phyloP scores from a whole-genome alignment of 64 coral and sea anemone species.

The Montipora cactus region DNA sequence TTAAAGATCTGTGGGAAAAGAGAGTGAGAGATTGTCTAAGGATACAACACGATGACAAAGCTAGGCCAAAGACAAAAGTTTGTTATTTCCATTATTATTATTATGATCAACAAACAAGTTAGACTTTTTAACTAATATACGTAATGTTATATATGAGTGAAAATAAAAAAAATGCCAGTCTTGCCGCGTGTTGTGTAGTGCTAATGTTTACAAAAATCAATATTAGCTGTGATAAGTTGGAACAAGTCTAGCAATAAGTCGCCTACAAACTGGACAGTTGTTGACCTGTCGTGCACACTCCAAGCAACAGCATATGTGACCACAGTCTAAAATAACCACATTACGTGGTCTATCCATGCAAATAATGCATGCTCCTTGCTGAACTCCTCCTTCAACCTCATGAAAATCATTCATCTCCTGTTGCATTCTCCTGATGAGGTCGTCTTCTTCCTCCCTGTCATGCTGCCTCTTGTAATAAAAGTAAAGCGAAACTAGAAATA shows the following conservation, averaged over 20 bases:
- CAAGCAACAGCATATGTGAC: slow-evolving; percentile 88
- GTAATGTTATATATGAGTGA: too few relatives aligned
- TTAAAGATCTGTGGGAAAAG: too few relatives aligned
- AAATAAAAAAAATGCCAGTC: too few relatives aligned
- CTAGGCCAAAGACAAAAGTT: too few relatives aligned
- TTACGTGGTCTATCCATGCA: slow-evolving; percentile 89
- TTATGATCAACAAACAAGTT: too few relatives aligned
- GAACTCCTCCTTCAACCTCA: slow-evolving; percentile 34
- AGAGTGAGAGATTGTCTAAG: too few relatives aligned
- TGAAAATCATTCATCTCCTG: neutral
- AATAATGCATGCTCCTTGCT: slow-evolving; percentile 84
- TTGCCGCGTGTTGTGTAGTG: too few relatives aligned
- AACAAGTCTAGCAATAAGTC: slow-evolving; percentile 76
- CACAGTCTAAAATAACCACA: slow-evolving; percentile 95
- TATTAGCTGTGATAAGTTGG: slow-evolving; percentile 82
- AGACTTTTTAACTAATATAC: too few relatives aligned
- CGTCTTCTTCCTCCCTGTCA: slow-evolving; percentile 53
- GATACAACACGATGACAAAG: too few relatives aligned
- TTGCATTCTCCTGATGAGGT: slow-evolving; percentile 54
- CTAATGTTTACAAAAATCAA: neutral
- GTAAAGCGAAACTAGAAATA: slow-evolving; percentile 75
- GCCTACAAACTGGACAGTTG: slow-evolving; percentile 90
- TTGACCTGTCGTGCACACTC: slow-evolving; percentile 68
- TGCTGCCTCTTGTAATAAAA: slow-evolving; percentile 69
- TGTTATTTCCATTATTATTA: too few relatives aligned